Evolutionary conservation across 92 coral and sea anemone species (phyloP), one percentile per base, ranked within the genome.

Genomic region (Palythoa caribaeorum): DNA sequence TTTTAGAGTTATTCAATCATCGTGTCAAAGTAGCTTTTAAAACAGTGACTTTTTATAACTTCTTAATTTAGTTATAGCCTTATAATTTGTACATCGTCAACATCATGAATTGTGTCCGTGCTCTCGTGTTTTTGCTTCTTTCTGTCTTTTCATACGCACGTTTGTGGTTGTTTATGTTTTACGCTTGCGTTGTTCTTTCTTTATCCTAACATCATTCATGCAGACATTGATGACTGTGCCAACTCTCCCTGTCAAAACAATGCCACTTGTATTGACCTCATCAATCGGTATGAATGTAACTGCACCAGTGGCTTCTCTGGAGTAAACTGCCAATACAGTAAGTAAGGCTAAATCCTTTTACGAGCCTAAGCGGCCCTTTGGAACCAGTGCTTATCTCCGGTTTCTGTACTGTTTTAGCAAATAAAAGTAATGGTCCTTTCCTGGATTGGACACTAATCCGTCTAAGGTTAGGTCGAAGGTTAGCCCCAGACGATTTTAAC

Each of bases 141-240:
- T 21, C 2, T 38, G 11, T 6, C 51, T 63, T 63, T 17, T 47
- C 74, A n/a, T 40, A 17, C 84, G 80, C 80, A 76, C 69, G 62
- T 8, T 28, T 36, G 21, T 81, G 44, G 6, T 10, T 38, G 60
- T 81, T 63, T 53, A 52, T 81, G 36, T 44, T 40, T 80, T 72
- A 65, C 69, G 59, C 86, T 10, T 48, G 63, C 76, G 35, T 79
- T 21, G 54, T 79, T 57, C 76, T 74, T 68, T 81, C 86, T 81
- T 65, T 36, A 77, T 81, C 73, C 75, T 70, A 13, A 81, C 47
- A 81, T 63, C 63, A 39, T 51, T 2, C 40, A 63, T 63, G 21
- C 70, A 92, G 94, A 88, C 84, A 87, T 90, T 37, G 90, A 92
- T 62, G 94, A 92, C 66, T 92, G 94, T 66, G 78, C 86, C 44